phyloP scores from a whole-genome alignment of 2,888 invertebrate genomes.

The Bhutanitis thaidina region DNA sequence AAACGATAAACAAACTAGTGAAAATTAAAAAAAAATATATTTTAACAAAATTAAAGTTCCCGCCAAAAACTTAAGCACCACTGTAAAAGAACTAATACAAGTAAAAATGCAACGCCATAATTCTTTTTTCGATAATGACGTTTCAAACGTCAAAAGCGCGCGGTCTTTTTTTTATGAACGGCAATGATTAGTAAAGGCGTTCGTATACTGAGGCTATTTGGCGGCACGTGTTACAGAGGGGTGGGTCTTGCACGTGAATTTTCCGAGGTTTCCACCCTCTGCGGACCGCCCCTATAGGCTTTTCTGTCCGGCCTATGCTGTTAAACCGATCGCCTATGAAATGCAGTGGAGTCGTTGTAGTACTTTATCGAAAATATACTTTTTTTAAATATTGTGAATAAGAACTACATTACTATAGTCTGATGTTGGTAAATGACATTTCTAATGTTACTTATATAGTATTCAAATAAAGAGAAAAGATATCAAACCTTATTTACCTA shows the following conservation, averaged over 20 bases:
- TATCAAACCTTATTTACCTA: no score
- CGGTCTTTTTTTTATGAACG: slow-evolving; percentile 59
- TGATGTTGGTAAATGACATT: not conserved
- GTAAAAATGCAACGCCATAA: slow-evolving; percentile 24
- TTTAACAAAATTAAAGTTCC: not conserved
- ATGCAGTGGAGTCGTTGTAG: slow-evolving; percentile 47
- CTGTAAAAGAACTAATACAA: slow-evolving; percentile 17
- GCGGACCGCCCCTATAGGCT: slow-evolving; percentile 80
- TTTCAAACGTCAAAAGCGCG: slow-evolving; percentile 53
- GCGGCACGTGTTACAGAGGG: slow-evolving; percentile 72
- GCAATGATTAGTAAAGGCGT: slow-evolving; percentile 72
- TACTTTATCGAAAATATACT: not conserved
- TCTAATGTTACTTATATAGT: no score
- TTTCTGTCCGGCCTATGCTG: slow-evolving; percentile 80
- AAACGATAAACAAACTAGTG: not conserved
- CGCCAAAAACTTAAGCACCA: slow-evolving; percentile 19
- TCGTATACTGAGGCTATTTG: slow-evolving; percentile 72
- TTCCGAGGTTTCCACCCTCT: slow-evolving; percentile 79
- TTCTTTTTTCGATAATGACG: slow-evolving; percentile 46
- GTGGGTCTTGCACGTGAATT: slow-evolving; percentile 76
- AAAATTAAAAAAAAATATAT: not conserved
- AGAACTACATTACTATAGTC: no score
- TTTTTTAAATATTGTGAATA: no score
- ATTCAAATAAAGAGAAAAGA: no score
- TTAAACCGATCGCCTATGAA: slow-evolving; percentile 71